phyloP scores from a whole-genome alignment of 2,113 vertebrate genomes.

The Galemys pyrenaicus region DNA sequence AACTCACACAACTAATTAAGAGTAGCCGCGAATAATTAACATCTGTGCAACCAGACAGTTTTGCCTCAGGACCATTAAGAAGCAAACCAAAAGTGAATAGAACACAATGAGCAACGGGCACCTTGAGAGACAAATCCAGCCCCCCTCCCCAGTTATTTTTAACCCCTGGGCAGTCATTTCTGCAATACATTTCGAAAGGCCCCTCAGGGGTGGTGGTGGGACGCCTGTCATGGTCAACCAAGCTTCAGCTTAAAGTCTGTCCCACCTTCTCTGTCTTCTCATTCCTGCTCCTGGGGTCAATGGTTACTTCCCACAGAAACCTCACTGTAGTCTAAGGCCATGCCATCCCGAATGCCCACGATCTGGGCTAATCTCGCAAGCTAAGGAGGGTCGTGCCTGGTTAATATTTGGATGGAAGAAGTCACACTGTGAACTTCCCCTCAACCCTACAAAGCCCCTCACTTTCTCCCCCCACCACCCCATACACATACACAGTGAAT shows the following conservation, averaged over 20 bases:
- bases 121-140: neutral
- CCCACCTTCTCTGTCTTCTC: neutral
- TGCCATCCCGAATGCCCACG: too few relatives aligned
- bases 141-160: neutral
- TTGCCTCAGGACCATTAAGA: slow-evolving; percentile 71
- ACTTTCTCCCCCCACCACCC: too few relatives aligned
- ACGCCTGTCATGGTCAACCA: neutral
- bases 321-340: too few relatives aligned
- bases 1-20: slow-evolving; percentile 86
- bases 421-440: too few relatives aligned
- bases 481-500: neutral
- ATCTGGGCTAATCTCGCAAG: too few relatives aligned
- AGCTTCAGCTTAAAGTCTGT: neutral
- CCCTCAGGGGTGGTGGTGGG: neutral
- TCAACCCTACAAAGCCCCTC: too few relatives aligned
- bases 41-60: slow-evolving; percentile 83
- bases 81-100: neutral
- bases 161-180: neutral
- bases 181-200: neutral
- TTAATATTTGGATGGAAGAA: too few relatives aligned
- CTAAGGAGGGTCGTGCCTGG: too few relatives aligned
- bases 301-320: neutral
- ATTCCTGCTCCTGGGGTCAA: neutral
- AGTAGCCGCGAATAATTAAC: slow-evolving; percentile 84
- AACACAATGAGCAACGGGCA: neutral